These are phyloP conservation scores for Diloba caeruleocephala DNA, from an alignment of 2,888 invertebrate genomes.

Conservation along the genomic window DNA sequence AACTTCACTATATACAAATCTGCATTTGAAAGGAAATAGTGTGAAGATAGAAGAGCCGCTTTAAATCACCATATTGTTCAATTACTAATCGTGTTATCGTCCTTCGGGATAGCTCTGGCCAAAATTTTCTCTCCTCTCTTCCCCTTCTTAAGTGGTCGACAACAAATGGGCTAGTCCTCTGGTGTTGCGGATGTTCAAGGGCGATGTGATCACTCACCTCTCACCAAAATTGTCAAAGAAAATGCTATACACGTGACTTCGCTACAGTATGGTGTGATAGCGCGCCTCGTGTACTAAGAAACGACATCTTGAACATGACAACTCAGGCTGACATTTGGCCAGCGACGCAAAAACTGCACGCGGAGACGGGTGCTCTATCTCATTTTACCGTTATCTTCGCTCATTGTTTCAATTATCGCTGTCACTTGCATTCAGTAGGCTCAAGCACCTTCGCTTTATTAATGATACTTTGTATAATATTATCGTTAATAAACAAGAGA, in stretches of 20 bases:
- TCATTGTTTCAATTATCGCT: conserved; percentile 43
- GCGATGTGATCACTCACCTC: too few relatives aligned
- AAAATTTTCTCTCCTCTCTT: too few relatives aligned
- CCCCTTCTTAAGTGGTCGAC: too few relatives aligned
- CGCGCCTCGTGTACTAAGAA: conserved; percentile 18
- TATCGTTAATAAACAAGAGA: background rate
- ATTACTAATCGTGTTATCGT: too few relatives aligned
- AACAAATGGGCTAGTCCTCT: too few relatives aligned
- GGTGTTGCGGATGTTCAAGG: too few relatives aligned
- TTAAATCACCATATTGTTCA: too few relatives aligned
- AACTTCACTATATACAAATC: too few relatives aligned
- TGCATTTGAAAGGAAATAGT: too few relatives aligned
- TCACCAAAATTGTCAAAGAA: too few relatives aligned
- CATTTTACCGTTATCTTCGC: conserved; percentile 43
- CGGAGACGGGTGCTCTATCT: conserved; percentile 48
- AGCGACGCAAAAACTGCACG: conserved; percentile 50
- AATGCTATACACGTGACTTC: background rate
- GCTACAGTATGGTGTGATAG: conserved; percentile 43
- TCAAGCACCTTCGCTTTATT: background rate
- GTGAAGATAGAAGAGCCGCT: too few relatives aligned
- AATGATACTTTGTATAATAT: background rate
- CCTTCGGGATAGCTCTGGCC: too few relatives aligned
- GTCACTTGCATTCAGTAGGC: background rate
- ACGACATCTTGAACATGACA: conserved; percentile 58
- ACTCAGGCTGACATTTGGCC: conserved; percentile 74